phyloP scores from a whole-genome alignment of 2,797 vertebrate genomes.

The Enoplosus armatus region DNA sequence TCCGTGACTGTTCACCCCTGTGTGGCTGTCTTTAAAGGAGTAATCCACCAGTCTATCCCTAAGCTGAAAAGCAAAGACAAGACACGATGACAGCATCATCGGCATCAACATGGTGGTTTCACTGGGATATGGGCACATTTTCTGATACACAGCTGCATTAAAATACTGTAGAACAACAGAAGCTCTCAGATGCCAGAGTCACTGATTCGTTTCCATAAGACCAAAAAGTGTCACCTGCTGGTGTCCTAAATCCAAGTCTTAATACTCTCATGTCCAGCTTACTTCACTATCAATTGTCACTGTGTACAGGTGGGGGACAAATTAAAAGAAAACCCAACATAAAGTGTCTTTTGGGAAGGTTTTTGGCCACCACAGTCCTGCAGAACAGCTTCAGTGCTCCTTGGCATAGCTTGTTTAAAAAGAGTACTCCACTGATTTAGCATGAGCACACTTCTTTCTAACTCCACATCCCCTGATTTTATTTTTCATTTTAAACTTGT shows the following conservation, averaged over 20 bases:
- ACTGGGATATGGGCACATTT: background rate
- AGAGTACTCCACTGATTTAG: background rate
- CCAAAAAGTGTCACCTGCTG: slow-evolving; percentile 18
- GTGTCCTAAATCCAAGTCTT: slow-evolving; percentile 31
- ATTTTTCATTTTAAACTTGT: background rate
- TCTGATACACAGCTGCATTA: background rate
- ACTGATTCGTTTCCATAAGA: background rate
- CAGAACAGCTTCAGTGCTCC: background rate
- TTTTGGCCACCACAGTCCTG: background rate
- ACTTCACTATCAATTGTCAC: background rate
- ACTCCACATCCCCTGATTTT: background rate
- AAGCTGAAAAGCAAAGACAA: slow-evolving; percentile 20
- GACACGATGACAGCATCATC: background rate
- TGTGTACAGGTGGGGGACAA: background rate
- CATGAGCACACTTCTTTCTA: background rate
- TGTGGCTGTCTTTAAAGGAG: slow-evolving; percentile 31
- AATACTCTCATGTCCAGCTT: slow-evolving; percentile 20
- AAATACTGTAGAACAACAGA: background rate
- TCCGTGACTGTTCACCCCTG: too few species aligned
- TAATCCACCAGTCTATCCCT: slow-evolving; percentile 21
- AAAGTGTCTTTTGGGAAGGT: background rate
- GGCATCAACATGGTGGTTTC: background rate
- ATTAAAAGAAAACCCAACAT: background rate
- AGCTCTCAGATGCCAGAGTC: background rate
- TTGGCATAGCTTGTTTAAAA: background rate